Evolutionary conservation across 2,888 invertebrate species (phyloP), one percentile per base, ranked within the genome.

Genomic region (Sarcophaga rosellei): DNA sequence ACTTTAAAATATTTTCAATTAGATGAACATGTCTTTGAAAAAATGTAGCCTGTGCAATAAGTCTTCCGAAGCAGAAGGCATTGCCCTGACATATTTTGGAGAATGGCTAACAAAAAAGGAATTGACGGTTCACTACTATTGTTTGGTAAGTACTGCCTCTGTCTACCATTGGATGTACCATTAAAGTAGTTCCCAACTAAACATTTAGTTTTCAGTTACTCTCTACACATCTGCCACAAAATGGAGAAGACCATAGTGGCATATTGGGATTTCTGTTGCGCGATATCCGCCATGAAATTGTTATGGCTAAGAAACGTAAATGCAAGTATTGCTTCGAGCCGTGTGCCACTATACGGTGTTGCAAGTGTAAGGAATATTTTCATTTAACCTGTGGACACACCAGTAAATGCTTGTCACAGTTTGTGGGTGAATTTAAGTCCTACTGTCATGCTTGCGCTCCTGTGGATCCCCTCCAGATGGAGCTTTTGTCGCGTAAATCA

Each of bases 191-290:
- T 17, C 8, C 23, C 25, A 2, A 53, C 21, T 74, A 23, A 62
- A 68, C 12, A 66, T 25, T 8, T 57, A 12, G 53, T 23, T 23
- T 63, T 1, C 91, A 96, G 96, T 91, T 97, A 1, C 92, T 97
- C 23, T 96, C 97, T 0, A 95, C 95, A 23, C 95, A 95, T 80
- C 93, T 97, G 90, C 93, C 94, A 44, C 97, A 97, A 90, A 95
- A 94, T 84, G 97, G 96, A 0, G 92, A 91, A 44, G 97, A 97
- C 88, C 93, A 94, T 3, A 94, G 96, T 76, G 97, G 97, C 0
- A 95, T 97, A 45, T 94, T 96, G 86, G 97, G 97, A 0, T 98
- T 98, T 90, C 90, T 96, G 23, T 91, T 95, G 11, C 91, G 93
- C 0, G 97, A 97, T 90, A 97, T 98, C 62, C 90, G 94, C 5